Conservation (phyloP, 2,888 invertebrate species). For the Plagiodera versicolora region DNA sequence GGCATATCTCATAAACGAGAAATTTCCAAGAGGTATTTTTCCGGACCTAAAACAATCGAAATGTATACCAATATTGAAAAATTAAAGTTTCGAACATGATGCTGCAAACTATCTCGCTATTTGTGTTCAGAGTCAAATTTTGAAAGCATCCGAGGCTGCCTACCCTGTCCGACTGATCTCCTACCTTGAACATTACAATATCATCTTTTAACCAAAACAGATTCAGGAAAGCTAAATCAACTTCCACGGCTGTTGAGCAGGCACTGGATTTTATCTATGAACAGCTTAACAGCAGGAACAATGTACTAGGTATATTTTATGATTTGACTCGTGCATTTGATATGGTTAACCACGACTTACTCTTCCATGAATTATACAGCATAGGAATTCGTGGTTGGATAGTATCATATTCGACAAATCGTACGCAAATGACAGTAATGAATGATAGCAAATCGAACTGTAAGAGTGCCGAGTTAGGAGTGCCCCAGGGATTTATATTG, state of each 20-base stretch:
- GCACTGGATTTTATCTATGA: conserved; percentile 10
- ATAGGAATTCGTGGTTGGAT: conserved; percentile 12
- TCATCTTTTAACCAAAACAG: conserved; percentile 7
- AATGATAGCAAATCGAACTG: conserved; percentile 6
- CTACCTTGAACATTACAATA: conserved; percentile 10
- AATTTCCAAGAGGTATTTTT: conserved; percentile 11
- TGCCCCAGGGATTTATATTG: conserved; percentile 7
- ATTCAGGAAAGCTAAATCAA: conserved; percentile 12
- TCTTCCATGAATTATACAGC: conserved; percentile 5
- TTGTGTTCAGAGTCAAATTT: conserved; percentile 15
- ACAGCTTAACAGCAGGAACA: conserved; percentile 9
- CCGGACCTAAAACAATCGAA: conserved; percentile 14
- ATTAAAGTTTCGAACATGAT: conserved; percentile 14
- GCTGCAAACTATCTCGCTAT: conserved; percentile 14
- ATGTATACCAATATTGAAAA: conserved; percentile 14
- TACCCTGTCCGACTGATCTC: conserved; percentile 8
- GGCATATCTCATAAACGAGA: conserved; percentile 10
- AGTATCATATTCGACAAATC: neutral
- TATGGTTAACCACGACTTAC: conserved; percentile 6
- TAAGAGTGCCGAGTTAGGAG: conserved; percentile 6
- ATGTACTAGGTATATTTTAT: conserved; percentile 11
- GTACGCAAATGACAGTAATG: conserved; percentile 4
- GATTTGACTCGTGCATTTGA: conserved; percentile 11
- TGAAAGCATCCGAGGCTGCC: conserved; percentile 12
- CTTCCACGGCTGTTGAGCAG: conserved; percentile 10